Percentiles rank a stretch among this genome's conserved stretches.
These are phyloP conservation scores for Neuroterus valhalla DNA, from an alignment of 1,140 invertebrate genomes.

Conservation along the genomic window DNA sequence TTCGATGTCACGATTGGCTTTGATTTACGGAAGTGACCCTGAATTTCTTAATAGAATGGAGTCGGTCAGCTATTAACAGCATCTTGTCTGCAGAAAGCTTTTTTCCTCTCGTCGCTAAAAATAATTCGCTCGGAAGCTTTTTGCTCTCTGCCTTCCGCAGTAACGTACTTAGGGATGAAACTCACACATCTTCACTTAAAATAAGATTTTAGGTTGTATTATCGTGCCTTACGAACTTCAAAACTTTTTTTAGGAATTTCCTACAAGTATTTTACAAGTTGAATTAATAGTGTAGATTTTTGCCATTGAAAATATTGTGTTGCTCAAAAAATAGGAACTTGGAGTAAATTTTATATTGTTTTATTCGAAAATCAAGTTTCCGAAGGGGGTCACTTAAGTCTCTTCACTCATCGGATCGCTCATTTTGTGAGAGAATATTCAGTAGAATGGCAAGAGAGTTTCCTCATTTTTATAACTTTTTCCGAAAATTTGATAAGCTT, in stretches of 20 bases:
- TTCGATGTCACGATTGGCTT: conserved; percentile 7
- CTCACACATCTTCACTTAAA: not conserved
- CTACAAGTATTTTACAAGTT: conserved; percentile 41
- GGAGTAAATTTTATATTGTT: conserved; percentile 34
- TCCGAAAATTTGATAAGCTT: too few relatives aligned
- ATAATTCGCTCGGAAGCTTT: not conserved
- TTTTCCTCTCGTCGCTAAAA: not conserved
- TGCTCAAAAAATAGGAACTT: too few relatives aligned
- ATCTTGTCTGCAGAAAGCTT: not conserved
- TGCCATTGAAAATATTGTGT: not conserved
- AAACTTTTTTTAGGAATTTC: conserved; percentile 3
- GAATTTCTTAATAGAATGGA: not conserved
- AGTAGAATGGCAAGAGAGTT: conserved; percentile 47
- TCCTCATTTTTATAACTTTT: conserved; percentile 1
- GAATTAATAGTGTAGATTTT: conserved; percentile 39
- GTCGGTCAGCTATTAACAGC: conserved; percentile 19
- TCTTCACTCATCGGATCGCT: not conserved
- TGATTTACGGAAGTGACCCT: conserved; percentile 28
- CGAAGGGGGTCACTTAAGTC: conserved; percentile 11
- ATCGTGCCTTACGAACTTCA: not conserved
- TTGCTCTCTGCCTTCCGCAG: not conserved
- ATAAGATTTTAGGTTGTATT: not conserved
- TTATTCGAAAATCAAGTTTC: conserved; percentile 44
- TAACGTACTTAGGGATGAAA: conserved; percentile 19
- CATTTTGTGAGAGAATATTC: too few relatives aligned